phyloP scores from a whole-genome alignment of 2,113 vertebrate genomes.

The Oryctolagus cuniculus region mOryCun1.1 NC_091432.1:84569001-84569500 shows the following conservation, averaged over 20 bases:
- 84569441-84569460: constrained; percentile 43
- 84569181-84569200: not conserved
- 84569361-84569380: constrained; percentile 17
- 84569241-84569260: constrained; percentile 2
- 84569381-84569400: constrained; percentile 56
- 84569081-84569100: too few relatives aligned
- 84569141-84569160: not conserved
- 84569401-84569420: constrained; percentile 14
- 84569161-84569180: not conserved
- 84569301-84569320: constrained; percentile 61
- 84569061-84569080: too few relatives aligned
- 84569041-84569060: too few relatives aligned
- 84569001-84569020: too few relatives aligned
- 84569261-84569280: constrained; percentile 23
- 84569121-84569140: constrained; percentile 10
- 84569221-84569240: constrained; percentile 36
- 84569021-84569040: too few relatives aligned
- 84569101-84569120: too few relatives aligned
- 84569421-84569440: not conserved
- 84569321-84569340: constrained; percentile 39
- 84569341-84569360: constrained; percentile 54
- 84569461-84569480: constrained; percentile 14
- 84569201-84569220: not conserved
- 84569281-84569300: constrained; percentile 52
- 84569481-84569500: constrained; percentile 39